phyloP scores from a whole-genome alignment of 2,888 invertebrate species.

The Cremastinae sp. region DNA sequence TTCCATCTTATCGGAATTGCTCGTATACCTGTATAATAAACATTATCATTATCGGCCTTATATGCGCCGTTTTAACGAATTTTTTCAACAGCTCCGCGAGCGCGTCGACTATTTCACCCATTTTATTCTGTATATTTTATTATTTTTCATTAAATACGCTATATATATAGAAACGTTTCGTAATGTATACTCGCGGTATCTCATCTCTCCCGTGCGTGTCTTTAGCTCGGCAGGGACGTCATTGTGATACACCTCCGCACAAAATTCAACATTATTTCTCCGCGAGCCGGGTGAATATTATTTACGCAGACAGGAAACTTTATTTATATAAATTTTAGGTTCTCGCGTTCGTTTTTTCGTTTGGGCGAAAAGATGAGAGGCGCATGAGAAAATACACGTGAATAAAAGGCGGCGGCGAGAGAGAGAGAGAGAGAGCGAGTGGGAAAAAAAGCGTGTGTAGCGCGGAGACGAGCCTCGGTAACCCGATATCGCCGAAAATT shows the following conservation, averaged over 20 bases:
- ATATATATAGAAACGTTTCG: too few species aligned
- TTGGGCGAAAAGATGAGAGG: slow-evolving; percentile 14
- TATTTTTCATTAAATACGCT: too few species aligned
- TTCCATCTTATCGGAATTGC: slow-evolving; percentile 34
- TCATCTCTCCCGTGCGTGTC: not conserved
- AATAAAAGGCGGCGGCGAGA: too few species aligned
- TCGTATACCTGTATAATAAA: not conserved
- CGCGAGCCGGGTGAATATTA: slow-evolving; percentile 15
- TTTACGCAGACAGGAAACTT: slow-evolving; percentile 32
- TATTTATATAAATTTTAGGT: not conserved
- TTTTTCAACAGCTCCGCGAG: not conserved
- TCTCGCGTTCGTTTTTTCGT: too few species aligned
- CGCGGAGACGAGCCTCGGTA: slow-evolving; percentile 59
- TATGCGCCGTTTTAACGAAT: not conserved
- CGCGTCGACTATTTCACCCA: not conserved
- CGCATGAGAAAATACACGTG: slow-evolving; percentile 44
- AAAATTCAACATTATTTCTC: slow-evolving; percentile 21
- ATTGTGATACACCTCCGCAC: slow-evolving; percentile 42
- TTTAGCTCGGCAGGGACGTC: not conserved
- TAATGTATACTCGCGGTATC: slow-evolving; percentile 13
- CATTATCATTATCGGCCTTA: too few species aligned
- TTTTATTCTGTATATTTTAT: not conserved
- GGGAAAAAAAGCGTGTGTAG: slow-evolving; percentile 15
- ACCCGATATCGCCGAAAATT: slow-evolving; percentile 72
- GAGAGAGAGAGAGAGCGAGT: slow-evolving; percentile 30